Conservation (phyloP, 2,113 vertebrate genomes). For the Brienomyrus brachyistius region DNA sequence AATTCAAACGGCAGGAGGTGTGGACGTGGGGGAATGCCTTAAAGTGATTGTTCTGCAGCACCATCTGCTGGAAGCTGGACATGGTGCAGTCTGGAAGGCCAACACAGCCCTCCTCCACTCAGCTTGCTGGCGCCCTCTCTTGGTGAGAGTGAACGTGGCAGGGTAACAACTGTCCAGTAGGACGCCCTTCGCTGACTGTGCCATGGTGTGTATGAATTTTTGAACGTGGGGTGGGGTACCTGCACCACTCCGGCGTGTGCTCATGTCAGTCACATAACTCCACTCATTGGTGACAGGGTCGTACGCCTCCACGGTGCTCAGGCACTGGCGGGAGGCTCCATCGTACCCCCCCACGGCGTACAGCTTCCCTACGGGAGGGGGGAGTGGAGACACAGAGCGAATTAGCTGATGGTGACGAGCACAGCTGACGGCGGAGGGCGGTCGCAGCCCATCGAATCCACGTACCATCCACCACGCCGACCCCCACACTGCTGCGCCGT, state of each 20-base stretch:
- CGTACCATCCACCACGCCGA: constrained; percentile 86
- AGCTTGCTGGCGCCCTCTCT: neutral
- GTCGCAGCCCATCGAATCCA: neutral
- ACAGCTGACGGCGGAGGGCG: neutral
- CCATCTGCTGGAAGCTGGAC: neutral
- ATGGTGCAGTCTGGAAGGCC: neutral
- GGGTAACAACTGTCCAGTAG: neutral
- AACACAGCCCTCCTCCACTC: neutral
- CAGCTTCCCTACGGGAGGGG: constrained; percentile 67
- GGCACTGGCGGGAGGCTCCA: constrained; percentile 89
- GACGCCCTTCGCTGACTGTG: neutral
- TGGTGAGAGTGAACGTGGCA: neutral
- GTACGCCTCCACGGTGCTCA: constrained; percentile 90
- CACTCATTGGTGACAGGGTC: constrained; percentile 83
- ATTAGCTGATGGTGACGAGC: neutral
- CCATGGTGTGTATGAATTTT: neutral
- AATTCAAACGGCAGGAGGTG: neutral
- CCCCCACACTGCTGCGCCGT: constrained; percentile 90
- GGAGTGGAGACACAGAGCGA: neutral
- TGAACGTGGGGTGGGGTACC: constrained; percentile 49
- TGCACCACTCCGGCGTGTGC: constrained; percentile 91
- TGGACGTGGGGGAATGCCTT: neutral
- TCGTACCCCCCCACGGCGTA: constrained; percentile 93
- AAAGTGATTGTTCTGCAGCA: neutral
- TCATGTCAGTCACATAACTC: constrained; percentile 88